Conservation (phyloP, 53 echinoderm and acorn worm genomes). For the Patiria pectinifera region DNA sequence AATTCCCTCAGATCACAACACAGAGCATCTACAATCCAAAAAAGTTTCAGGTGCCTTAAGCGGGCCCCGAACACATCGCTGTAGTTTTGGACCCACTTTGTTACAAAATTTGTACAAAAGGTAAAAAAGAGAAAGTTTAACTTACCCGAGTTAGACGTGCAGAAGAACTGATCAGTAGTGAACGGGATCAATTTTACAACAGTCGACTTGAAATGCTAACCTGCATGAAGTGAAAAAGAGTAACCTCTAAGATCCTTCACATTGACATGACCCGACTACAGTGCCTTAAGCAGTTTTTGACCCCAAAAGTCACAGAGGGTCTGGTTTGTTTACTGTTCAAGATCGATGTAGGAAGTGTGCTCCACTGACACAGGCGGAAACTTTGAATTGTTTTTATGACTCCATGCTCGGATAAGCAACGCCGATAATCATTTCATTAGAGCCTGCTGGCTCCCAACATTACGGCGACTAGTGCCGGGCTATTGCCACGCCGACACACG, state of each 20-base stretch:
- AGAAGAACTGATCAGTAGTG: no score
- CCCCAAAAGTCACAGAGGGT: background rate
- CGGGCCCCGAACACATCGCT: no score
- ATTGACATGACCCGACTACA: background rate
- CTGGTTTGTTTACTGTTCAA: background rate
- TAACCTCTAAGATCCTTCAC: background rate
- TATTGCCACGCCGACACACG: constrained; percentile 17
- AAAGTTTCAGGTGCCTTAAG: no score
- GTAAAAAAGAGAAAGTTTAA: no score
- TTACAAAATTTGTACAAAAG: no score
- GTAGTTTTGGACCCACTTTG: no score
- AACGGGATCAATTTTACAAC: background rate
- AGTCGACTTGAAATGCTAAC: background rate
- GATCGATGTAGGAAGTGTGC: background rate
- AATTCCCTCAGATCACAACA: no score
- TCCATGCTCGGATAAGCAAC: constrained; percentile 10
- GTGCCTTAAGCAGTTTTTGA: background rate
- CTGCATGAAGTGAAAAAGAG: background rate
- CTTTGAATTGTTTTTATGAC: constrained; percentile 19
- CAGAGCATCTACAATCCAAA: no score
- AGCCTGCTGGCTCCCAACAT: background rate
- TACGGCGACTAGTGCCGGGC: background rate
- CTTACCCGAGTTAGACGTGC: no score
- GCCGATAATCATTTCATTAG: constrained; percentile 28
- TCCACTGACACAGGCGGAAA: background rate